Base-by-base conservation (phyloP, 2,888 invertebrate genomes). In the Leptinotarsa peninsularis region DNA sequence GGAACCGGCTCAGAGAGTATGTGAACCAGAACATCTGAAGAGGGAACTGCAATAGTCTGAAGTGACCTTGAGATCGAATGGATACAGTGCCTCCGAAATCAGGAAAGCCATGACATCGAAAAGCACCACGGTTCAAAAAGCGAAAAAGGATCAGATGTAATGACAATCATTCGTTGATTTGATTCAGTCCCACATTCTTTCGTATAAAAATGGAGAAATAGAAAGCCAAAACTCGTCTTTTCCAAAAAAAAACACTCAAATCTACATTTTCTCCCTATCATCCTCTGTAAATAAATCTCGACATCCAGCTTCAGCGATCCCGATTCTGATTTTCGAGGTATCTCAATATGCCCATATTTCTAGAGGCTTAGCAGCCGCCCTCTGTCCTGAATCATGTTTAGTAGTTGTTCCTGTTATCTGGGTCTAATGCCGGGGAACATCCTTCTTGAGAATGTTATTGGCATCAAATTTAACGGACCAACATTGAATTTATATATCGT, bases 331-430 rank as follows among this genome's bases (percentile, higher is more conserved):
- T 33, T 68, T 15, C 56, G 54, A 33, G 33, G 54, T 43, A 56
- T 18, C 69, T 56, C 43, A 43, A 69, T 69, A 56, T 33, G 54
- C 23, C 69, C 15, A 69, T 69, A 56, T 33, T 54, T 56, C 43
- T n/a, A 18, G 17, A 69, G 18, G 69, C 21, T 54, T 54, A 56
- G 69, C 56, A 13, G 54, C 21, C 43, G 17, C 17, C 18, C 69
- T 27, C 69, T 14, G 21, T n/a, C 43, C 75, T 87, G 86, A 84
- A 87, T 87, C 86, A 87, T 84, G 84, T 87, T 86, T 85, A 86
- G 85, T 85, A 84, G 85, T 80, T 82, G 82, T 84, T 84, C 81
- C 83, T 82, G 84, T 85, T 85, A 85, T 86, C 85, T 85, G 76
- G 63, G 80, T 80, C 84, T 84, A 86, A 86, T 86, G 84, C 82